Conservation (phyloP, 2,888 invertebrate species). For the Acheta domesticus region DNA sequence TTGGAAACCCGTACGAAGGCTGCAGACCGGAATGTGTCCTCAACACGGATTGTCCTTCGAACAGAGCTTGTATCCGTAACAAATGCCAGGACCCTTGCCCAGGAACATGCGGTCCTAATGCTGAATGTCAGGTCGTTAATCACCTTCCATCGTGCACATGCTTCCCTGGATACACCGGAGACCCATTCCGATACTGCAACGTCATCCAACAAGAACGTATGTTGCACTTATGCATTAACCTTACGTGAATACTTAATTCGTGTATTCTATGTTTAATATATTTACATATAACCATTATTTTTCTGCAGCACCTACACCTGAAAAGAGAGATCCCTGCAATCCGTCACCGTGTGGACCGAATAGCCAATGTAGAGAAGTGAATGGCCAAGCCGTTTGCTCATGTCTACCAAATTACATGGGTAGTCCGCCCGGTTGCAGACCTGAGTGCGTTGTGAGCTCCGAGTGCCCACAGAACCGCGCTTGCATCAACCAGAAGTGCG, state of each 20-base stretch:
- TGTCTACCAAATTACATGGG: conserved; percentile 64
- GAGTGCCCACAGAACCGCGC: conserved; percentile 67
- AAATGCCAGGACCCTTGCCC: conserved; percentile 77
- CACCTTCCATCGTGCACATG: conserved; percentile 75
- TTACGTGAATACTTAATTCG: too few species aligned
- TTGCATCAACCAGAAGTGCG: conserved; percentile 65
- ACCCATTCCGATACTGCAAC: conserved; percentile 68
- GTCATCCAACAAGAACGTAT: conserved; percentile 43
- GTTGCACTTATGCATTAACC: background rate
- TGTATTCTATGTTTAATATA: too few species aligned
- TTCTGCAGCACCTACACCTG: conserved; percentile 34
- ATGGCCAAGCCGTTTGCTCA: conserved; percentile 67
- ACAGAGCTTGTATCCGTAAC: conserved; percentile 70
- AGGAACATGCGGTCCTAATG: conserved; percentile 68
- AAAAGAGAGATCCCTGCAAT: conserved; percentile 53
- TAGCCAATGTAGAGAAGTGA: conserved; percentile 70
- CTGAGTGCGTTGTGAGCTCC: conserved; percentile 67
- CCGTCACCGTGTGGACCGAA: conserved; percentile 76
- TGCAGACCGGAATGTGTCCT: conserved; percentile 41
- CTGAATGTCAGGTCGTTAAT: conserved; percentile 69
- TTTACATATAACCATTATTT: background rate
- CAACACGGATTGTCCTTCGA: conserved; percentile 48
- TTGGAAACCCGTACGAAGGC: conserved; percentile 44
- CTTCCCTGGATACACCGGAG: conserved; percentile 65
- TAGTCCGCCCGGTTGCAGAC: conserved; percentile 66